A percentile compares a stretch with the other conserved stretches of the same genome.
phyloP scores from a whole-genome alignment of 2,888 invertebrate genomes.

The Lithophane socia region DNA sequence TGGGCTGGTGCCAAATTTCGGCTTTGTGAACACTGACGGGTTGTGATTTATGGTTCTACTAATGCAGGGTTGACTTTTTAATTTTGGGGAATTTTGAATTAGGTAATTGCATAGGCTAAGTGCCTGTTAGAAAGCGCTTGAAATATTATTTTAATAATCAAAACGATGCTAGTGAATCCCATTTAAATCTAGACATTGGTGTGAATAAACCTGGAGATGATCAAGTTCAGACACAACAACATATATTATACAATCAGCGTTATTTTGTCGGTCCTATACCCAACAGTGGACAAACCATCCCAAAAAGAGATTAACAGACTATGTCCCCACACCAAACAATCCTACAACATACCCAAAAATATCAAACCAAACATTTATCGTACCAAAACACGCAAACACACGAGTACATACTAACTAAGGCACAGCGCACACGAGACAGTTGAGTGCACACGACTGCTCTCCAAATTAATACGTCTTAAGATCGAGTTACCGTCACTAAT shows the following conservation, averaged over 20 bases:
- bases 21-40: slow-evolving; percentile 61
- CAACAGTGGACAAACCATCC: neutral
- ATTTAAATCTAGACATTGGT: neutral
- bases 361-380: slow-evolving; percentile 48
- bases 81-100: slow-evolving; percentile 46
- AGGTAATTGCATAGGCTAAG: slow-evolving; percentile 5
- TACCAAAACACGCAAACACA: slow-evolving; percentile 29
- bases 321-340: neutral
- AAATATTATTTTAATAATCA: neutral
- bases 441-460: slow-evolving; percentile 66
- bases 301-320: neutral
- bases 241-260: neutral
- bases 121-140: neutral
- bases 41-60: slow-evolving; percentile 59
- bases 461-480: slow-evolving; percentile 73
- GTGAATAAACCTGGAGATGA: neutral
- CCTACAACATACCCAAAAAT: neutral
- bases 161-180: neutral
- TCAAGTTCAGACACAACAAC: neutral
- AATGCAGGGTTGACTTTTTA: slow-evolving; percentile 56
- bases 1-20: slow-evolving; percentile 57
- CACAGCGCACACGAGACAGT: slow-evolving; percentile 47
- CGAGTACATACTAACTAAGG: slow-evolving; percentile 34
- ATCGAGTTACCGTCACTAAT: slow-evolving; percentile 76
- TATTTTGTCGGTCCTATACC: neutral